Base-by-base conservation (phyloP, 2,113 vertebrate genomes). In the Cryptotis parvus region DNA sequence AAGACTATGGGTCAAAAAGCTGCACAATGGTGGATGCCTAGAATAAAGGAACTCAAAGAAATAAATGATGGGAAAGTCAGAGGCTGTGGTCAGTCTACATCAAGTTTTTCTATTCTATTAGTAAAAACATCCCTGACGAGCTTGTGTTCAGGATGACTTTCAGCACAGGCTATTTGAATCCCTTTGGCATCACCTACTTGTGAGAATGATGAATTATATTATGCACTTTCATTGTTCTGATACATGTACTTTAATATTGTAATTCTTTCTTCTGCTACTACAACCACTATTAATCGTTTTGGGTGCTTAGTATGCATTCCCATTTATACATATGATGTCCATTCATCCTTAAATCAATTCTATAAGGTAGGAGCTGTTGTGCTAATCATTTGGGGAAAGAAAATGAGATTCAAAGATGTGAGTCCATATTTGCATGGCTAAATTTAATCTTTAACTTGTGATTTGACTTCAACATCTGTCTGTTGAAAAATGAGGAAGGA, bases 41-140 rank as follows among this genome's bases (percentile, higher is more conserved):
- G 77, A 66, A 87, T 87, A 87, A 58, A 58, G 35, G n/a, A 84
- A 94, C 69, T 45, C 22, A 81, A 87, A 89, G 45, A 91, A 87
- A 18, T 37, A 65, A 61, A 16, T 58, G 77, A 68, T 5, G 26
- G 41, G 26, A 69, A 41, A 78, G 45, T 37, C 12, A 69, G 52
- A 66, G 8, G 31, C 37, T 41, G 61, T 55, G 16, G 70, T 78
- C 58, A 76, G 16, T 22, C 35, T 80, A 61, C 66, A 86, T 76
- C 31, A n/a, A 10, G 18, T 78, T 37, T 74, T 41, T 33, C 43
- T 43, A 0, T 29, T 5, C 35, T 55, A 22, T 65, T 49, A 49
- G 63, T 79, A 49, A 84, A 45, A 37, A 58, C 26, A 55, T 41
- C 8, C 3, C 61, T 65, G 52, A 45, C 7, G 76, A 92, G 41